phyloP scores from a whole-genome alignment of 2,888 invertebrate genomes.

The Sphaeridia pumilis region DNA sequence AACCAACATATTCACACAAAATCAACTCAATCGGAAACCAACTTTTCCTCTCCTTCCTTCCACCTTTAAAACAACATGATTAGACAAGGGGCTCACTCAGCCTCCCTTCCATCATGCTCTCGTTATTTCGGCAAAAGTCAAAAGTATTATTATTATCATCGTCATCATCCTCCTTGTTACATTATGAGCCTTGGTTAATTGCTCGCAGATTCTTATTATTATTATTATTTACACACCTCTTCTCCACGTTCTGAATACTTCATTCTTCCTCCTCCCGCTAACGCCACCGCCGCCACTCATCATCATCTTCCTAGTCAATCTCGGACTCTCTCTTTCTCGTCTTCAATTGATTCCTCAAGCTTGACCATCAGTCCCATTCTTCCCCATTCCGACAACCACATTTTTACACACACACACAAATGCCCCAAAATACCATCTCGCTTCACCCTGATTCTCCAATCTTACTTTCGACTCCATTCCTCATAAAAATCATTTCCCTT shows the following conservation, averaged over 20 bases:
- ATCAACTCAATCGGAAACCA: neutral
- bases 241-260: neutral
- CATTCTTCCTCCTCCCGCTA: neutral
- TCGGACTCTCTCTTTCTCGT: conserved; percentile 1
- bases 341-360: conserved; percentile 13
- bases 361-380: neutral
- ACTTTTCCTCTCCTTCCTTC: neutral
- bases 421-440: neutral
- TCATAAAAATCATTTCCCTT: no score
- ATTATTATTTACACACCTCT: no score
- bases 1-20: conserved; percentile 4
- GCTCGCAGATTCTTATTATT: no score
- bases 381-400: neutral
- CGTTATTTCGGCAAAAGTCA: no score
- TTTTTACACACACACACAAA: neutral
- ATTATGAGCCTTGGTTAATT: no score
- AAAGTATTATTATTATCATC: no score
- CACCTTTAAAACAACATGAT: no score
- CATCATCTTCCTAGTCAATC: neutral
- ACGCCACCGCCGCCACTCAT: neutral
- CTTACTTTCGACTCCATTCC: conserved; percentile 1
- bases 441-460: no score
- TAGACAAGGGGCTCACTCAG: no score
- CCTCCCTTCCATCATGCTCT: no score
- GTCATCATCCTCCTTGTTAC: no score